Evolutionary conservation across 1,140 invertebrate genomes (phyloP).

Genomic region (Cydia fagiglandana): DNA sequence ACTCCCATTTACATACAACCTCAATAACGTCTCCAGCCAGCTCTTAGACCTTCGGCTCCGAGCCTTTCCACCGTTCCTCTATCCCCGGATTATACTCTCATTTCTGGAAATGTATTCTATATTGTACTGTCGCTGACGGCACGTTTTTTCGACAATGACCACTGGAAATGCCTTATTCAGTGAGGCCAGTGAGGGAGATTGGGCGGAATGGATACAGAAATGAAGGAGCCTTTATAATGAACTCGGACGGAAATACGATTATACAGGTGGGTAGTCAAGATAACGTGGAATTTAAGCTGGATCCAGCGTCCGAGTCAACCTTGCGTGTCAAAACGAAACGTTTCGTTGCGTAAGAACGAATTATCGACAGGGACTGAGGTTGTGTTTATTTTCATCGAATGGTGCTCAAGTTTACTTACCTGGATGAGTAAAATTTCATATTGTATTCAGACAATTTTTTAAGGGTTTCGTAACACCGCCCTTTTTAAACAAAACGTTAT

Average conservation of each 20-base stretch:
- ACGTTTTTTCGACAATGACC: slow-evolving; percentile 65
- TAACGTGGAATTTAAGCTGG: slow-evolving; percentile 35
- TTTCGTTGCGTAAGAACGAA: not conserved
- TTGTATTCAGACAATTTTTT: too few species aligned
- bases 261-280: slow-evolving; percentile 49
- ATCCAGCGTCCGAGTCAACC: not conserved
- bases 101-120: slow-evolving; percentile 64
- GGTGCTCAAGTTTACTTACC: too few species aligned
- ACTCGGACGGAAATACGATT: slow-evolving; percentile 41
- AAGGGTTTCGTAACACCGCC: too few species aligned
- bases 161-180: slow-evolving; percentile 42
- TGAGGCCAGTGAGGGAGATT: slow-evolving; percentile 51
- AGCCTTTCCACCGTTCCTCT: slow-evolving; percentile 46
- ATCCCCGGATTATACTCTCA: slow-evolving; percentile 69
- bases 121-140: slow-evolving; percentile 69
- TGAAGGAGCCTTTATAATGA: slow-evolving; percentile 51
- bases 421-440: too few species aligned
- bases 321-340: slow-evolving; percentile 8
- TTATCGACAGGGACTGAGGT: not conserved
- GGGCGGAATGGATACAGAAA: slow-evolving; percentile 43
- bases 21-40: slow-evolving; percentile 2
- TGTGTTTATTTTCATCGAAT: not conserved
- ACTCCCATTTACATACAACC: not conserved
- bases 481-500: too few species aligned
- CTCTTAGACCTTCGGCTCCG: slow-evolving; percentile 21